phyloP scores from a whole-genome alignment of 2,113 vertebrate genomes.

The Aptenodytes patagonicus region DNA sequence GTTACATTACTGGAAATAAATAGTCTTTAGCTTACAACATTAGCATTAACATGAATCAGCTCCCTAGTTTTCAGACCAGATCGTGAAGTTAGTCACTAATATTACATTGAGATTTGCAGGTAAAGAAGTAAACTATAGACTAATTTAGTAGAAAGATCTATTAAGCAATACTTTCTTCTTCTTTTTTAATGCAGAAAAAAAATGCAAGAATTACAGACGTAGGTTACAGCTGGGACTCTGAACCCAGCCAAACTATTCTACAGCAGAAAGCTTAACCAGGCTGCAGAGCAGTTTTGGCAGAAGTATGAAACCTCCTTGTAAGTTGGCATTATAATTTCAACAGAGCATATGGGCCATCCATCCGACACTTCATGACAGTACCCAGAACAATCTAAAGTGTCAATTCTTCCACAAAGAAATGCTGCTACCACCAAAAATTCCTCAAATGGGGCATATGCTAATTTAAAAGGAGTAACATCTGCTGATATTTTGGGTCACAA shows the following conservation, averaged over 20 bases:
- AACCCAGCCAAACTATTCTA: background rate
- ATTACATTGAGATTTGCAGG: background rate
- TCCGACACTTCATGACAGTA: background rate
- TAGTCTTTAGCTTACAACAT: background rate
- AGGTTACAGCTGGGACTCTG: background rate
- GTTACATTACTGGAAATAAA: background rate
- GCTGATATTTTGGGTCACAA: background rate
- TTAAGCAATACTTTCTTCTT: background rate
- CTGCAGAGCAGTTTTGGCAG: constrained; percentile 13
- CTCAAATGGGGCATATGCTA: background rate
- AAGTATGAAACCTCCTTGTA: background rate
- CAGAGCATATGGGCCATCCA: background rate
- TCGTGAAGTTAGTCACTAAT: background rate
- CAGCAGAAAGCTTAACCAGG: background rate
- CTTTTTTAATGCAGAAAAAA: background rate
- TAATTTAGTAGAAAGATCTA: background rate
- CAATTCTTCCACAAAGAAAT: background rate
- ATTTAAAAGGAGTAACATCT: background rate
- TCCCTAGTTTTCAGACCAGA: background rate
- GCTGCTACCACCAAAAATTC: background rate
- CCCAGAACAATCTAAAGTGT: background rate
- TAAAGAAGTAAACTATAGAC: background rate
- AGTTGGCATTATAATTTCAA: background rate
- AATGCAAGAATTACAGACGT: background rate
- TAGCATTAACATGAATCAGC: background rate